Evolutionary conservation across 2,113 vertebrate species (phyloP), one percentile per base, ranked within the genome.

Genomic region (Strigops habroptila): DNA sequence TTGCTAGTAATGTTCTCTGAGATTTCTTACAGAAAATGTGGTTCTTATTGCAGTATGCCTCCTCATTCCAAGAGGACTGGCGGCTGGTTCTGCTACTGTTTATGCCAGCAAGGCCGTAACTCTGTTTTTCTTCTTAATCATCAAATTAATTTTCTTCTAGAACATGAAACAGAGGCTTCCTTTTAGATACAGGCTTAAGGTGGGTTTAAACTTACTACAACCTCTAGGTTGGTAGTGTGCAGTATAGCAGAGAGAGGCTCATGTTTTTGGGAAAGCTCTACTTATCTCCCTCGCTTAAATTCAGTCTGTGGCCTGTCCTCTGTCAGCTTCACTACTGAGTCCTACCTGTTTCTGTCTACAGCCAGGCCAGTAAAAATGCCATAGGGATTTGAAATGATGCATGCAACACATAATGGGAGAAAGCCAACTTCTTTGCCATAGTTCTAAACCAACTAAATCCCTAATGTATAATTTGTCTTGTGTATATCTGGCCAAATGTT

Each of bases 41-140:
- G 52, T 93, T 96, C 80, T 65, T 96, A 78, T 81, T 96, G 90
- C 83, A 88, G 14, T 82, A 33, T 79, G 18, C 53, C 39, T 44
- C 18, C 27, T 82, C 37, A 15, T 75, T 86, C 35, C 60, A 79
- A 91, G 44, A 88, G 44, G 44, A n/a, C 57, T 82, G 74, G 37
- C 65, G 92, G 73, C 69, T 93, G 57, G 65, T 83, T 90, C 48
- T 64, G 18, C 73, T 88, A 33, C 52, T 91, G 44, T 73, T 88
- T 53, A 48, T 5, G 37, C 85, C 73, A 96, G 28, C 69, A 84
- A 18, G 59, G 48, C 49, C 88, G 19, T 62, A 83, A 63, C 35
- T 41, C 57, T n/a, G 9, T 65, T 78, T 90, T 86, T 71, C 21
- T 94, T 94, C 30, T 74, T 77, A 57, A 77, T 82, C 31, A 77